Percentiles rank a stretch among this genome's conserved stretches.
phyloP scores from a whole-genome alignment of 2,797 vertebrate genomes.

The Meriones psammophilus region DNA sequence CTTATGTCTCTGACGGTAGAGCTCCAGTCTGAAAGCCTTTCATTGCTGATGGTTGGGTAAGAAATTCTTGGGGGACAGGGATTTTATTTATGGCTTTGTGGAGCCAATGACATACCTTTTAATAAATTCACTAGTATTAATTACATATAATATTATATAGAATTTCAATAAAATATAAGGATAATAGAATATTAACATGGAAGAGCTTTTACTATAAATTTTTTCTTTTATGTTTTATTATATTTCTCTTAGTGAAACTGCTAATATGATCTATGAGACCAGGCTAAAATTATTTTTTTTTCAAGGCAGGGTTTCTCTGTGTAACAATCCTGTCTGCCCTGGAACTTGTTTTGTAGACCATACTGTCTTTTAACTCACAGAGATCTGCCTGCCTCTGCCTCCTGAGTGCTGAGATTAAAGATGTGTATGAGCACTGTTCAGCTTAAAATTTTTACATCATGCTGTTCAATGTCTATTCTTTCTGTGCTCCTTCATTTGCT shows the following conservation, averaged over 20 bases:
- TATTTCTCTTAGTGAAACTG: slow-evolving; percentile 22
- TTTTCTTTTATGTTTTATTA: background rate
- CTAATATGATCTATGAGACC: background rate
- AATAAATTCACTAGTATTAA: background rate
- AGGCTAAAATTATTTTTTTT: background rate
- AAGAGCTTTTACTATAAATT: background rate
- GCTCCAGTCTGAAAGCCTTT: background rate
- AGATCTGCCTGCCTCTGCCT: too few species aligned
- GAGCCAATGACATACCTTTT: background rate
- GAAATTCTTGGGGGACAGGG: background rate
- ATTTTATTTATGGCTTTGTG: background rate
- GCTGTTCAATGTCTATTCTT: background rate
- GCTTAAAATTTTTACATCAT: background rate
- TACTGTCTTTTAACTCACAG: too few species aligned
- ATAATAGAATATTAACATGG: background rate
- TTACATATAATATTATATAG: background rate
- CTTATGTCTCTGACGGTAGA: background rate
- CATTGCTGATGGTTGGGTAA: background rate
- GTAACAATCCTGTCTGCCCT: too few species aligned
- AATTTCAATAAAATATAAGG: background rate
- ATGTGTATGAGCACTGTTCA: too few species aligned
- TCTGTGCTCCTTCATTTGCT: background rate
- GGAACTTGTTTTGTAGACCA: too few species aligned
- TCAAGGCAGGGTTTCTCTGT: too few species aligned
- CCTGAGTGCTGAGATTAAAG: too few species aligned